Base-by-base conservation (phyloP, 2,888 invertebrate genomes). In the Zygaena filipendulae region DNA sequence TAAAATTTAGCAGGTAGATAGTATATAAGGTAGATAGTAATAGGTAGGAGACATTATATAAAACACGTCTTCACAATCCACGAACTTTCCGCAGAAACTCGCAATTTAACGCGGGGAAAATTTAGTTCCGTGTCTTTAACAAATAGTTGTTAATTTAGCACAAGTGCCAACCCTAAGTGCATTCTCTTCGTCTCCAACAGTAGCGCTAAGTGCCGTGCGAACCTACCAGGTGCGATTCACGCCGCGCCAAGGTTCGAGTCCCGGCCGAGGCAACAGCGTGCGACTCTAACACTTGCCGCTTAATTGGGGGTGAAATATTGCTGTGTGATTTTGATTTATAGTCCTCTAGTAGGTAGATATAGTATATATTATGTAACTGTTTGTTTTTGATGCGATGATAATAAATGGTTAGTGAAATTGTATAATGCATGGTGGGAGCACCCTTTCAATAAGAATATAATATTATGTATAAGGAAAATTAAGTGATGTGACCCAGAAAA, bases 141-240 rank as follows among this genome's bases (percentile, higher is more conserved):
- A n/a, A n/a, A n/a, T n/a, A n/a, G n/a, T n/a, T n/a, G n/a, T n/a
- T n/a, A n/a, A n/a, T n/a, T n/a, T n/a, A n/a, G n/a, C n/a, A n/a
- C n/a, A n/a, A n/a, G n/a, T n/a, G n/a, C n/a, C n/a, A n/a, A n/a
- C n/a, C n/a, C n/a, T n/a, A n/a, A n/a, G n/a, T n/a, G n/a, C n/a
- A n/a, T n/a, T n/a, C n/a, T n/a, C n/a, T n/a, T n/a, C n/a, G n/a
- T n/a, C n/a, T 16, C 7, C 16, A 16, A 7, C 43, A 43, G 38
- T 33, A 36, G 39, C 35, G 32, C 33, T 55, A 53, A 59, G 58
- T 59, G 57, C 47, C 52, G 59, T 59, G 59, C 33, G 59, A 58
- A 7, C 30, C 3, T n/a, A 10, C 28, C 58, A 58, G 55, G 50
- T 58, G 58, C 18, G 4, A 23, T 20, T 45, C 41, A 35, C 45